These are phyloP conservation scores for Proterorhinus semilunaris DNA, from an alignment of 2,113 vertebrate species.

Conservation along the genomic window DNA sequence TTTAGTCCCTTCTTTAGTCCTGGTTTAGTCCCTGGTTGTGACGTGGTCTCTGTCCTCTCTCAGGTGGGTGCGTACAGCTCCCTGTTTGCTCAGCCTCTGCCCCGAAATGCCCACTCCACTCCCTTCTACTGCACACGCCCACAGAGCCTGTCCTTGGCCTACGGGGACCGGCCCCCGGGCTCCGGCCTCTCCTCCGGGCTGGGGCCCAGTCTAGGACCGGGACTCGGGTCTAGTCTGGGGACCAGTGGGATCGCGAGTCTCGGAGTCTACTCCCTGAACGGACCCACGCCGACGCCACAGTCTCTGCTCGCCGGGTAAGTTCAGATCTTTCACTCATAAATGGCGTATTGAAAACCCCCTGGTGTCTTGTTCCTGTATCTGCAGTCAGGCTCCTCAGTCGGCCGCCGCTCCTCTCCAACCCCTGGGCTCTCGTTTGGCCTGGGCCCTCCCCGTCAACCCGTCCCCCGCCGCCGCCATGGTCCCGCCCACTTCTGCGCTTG, in stretches of 20 bases:
- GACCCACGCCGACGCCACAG: slow-evolving; percentile 84
- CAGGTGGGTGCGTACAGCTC: slow-evolving; percentile 89
- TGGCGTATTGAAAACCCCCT: too few species aligned
- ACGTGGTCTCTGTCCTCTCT: background rate
- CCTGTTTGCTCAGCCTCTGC: slow-evolving; percentile 90
- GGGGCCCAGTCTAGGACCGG: slow-evolving; percentile 85
- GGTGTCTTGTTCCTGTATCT: slow-evolving; percentile 5
- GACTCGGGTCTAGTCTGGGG: slow-evolving; percentile 82
- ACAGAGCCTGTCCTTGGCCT: slow-evolving; percentile 88
- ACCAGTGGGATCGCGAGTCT: slow-evolving; percentile 94
- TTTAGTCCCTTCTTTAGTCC: background rate
- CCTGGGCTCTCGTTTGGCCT: slow-evolving; percentile 87
- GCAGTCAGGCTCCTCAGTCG: slow-evolving; percentile 79
- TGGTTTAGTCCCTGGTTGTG: background rate
- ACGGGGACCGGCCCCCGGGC: slow-evolving; percentile 79
- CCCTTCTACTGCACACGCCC: slow-evolving; percentile 94
- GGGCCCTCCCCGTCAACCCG: slow-evolving; percentile 81
- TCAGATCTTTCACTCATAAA: too few species aligned
- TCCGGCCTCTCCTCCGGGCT: slow-evolving; percentile 68
- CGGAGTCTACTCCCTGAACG: slow-evolving; percentile 83
- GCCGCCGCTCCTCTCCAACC: slow-evolving; percentile 74
- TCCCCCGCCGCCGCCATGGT: slow-evolving; percentile 80
- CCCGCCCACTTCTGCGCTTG: slow-evolving; percentile 57
- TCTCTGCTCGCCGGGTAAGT: slow-evolving; percentile 86
- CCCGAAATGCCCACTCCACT: slow-evolving; percentile 93